Percentiles rank a stretch among this genome's conserved stretches.
These are phyloP conservation scores for Siniperca obscura DNA, from an alignment of 2,797 vertebrate species.

Conservation along the genomic window DNA sequence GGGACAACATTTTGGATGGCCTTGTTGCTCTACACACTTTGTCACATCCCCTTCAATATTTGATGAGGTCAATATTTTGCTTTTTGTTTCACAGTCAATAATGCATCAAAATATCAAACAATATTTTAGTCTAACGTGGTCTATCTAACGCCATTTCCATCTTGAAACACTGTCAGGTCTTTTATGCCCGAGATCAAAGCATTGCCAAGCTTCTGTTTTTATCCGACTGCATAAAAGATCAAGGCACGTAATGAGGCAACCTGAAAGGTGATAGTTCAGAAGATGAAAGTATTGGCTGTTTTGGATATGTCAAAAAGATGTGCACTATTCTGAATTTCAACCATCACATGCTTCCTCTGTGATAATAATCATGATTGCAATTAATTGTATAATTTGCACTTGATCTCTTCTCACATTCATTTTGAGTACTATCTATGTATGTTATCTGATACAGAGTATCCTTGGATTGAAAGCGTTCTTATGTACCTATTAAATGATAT, in stretches of 20 bases:
- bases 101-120: constrained; percentile 72
- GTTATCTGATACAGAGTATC: constrained; percentile 33
- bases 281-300: constrained; percentile 73
- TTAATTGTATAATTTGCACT: constrained; percentile 58
- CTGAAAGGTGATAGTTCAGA: constrained; percentile 81
- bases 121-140: constrained; percentile 69
- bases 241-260: constrained; percentile 79
- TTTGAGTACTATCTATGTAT: constrained; percentile 38
- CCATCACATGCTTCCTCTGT: constrained; percentile 39
- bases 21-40: constrained; percentile 26
- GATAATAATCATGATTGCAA: constrained; percentile 42
- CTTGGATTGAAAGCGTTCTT: neutral
- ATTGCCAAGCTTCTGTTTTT: constrained; percentile 77
- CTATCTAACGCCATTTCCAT: constrained; percentile 78
- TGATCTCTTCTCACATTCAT: constrained; percentile 65
- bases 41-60: constrained; percentile 53
- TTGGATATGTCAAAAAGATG: constrained; percentile 62
- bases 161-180: constrained; percentile 84
- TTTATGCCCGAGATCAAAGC: constrained; percentile 85
- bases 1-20: constrained; percentile 7
- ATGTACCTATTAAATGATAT: constrained; percentile 20
- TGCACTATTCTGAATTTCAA: constrained; percentile 44
- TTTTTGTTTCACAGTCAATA: constrained; percentile 71
- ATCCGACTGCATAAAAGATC: constrained; percentile 85
- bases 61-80: constrained; percentile 69